Evolutionary conservation across 2,888 invertebrate species (phyloP), one percentile per base, ranked within the genome.

Genomic region (Nemoura dubitans): DNA sequence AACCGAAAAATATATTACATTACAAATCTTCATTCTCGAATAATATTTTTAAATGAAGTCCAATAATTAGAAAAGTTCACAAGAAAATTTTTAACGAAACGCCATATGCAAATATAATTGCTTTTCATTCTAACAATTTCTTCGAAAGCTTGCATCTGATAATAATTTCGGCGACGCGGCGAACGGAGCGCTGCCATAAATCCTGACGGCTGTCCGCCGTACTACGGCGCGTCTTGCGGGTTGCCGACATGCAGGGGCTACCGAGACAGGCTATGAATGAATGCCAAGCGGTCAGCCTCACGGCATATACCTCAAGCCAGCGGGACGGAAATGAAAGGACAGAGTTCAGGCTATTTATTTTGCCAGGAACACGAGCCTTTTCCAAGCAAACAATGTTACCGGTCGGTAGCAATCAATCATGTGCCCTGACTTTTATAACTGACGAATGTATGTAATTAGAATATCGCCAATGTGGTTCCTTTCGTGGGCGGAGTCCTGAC

Each of bases 61-160:
- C 59, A 59, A 59, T 59, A 59, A 59, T 59, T 59, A 59, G 59
- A 59, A 59, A 59, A 59, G 59, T 59, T 59, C 14, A 59, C 21
- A 59, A 59, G 59, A 59, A 59, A 7, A 59, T 59, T 59, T n/a
- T 59, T 59, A 1, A 7, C 59, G 21, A 14, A 59, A 59, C 59
- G 59, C 59, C 21, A 59, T 59, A 59, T 59, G 59, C 2, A 59
- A 59, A 59, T 59, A 1, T 59, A 59, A 59, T 59, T 59, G 59
- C 59, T 21, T 59, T 21, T 10, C 21, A 21, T 59, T 59, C 59
- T 59, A 7, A 1, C 59, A 59, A 10, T 59, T 59, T 59, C 59
- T 59, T 59, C 59, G 59, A 59, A 59, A 59, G 59, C 59, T 59
- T 14, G 59, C 59, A 59, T 59, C 59, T 59, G 59, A 59, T 59